Evolutionary conservation across 2,797 vertebrate species (phyloP).

Genomic region (Chiloscyllium punctatum): DNA sequence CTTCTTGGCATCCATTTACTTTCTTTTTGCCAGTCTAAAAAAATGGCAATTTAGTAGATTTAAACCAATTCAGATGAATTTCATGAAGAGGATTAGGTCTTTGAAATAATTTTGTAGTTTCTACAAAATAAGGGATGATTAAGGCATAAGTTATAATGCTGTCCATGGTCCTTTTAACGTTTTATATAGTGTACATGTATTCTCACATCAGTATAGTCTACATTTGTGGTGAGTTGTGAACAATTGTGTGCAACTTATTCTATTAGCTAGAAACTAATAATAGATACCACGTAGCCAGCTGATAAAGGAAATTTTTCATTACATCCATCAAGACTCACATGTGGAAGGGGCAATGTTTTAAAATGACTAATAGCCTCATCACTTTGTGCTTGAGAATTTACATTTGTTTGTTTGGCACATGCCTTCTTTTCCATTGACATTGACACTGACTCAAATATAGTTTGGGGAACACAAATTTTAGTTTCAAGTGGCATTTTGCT

Average conservation of each 20-base stretch:
- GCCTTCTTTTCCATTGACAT: neutral
- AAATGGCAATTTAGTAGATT: neutral
- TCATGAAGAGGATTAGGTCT: neutral
- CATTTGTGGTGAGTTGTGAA: neutral
- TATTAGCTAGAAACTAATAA: neutral
- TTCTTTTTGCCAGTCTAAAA: neutral
- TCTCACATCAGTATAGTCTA: neutral
- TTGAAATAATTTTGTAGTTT: neutral
- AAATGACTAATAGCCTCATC: neutral
- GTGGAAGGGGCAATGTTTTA: neutral
- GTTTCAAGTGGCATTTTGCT: neutral
- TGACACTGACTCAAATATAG: neutral
- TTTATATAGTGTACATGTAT: neutral
- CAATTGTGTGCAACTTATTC: neutral
- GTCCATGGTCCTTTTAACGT: neutral
- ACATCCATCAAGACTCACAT: neutral
- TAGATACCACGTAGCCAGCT: neutral
- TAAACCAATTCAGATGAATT: neutral
- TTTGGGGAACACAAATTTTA: neutral
- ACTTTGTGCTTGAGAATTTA: neutral
- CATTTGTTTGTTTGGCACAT: neutral
- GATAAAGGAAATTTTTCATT: neutral
- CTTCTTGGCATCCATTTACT: neutral
- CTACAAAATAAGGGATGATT: neutral
- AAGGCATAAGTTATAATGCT: neutral